Evolutionary conservation across 2,888 invertebrate species (phyloP).

Genomic region (Lycocerus yunnanus): DNA sequence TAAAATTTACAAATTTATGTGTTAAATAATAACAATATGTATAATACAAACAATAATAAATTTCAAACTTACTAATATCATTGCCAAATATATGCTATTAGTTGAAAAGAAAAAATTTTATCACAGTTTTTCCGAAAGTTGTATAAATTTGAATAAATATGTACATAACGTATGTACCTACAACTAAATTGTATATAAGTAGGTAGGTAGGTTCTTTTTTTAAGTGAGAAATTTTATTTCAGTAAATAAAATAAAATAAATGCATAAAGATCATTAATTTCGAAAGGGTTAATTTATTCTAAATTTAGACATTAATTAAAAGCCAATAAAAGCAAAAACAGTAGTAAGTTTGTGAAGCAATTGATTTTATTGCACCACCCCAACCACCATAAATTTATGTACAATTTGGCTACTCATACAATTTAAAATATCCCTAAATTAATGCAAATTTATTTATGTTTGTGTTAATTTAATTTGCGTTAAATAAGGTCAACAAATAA

Average conservation of each 20-base stretch:
- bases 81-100: constrained; percentile 33
- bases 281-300: background rate
- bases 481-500: background rate
- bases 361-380: constrained; percentile 55
- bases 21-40: constrained; percentile 19
- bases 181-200: background rate
- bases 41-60: constrained; percentile 24
- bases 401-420: constrained; percentile 36
- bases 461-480: background rate
- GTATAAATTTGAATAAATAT: background rate
- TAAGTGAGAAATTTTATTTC: background rate
- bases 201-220: background rate
- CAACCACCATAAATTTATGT: constrained; percentile 54
- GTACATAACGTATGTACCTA: background rate
- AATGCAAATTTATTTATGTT: background rate
- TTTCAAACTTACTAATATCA: constrained; percentile 47
- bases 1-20: constrained; percentile 30
- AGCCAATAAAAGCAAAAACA: constrained; percentile 41
- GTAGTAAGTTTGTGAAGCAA: constrained; percentile 48
- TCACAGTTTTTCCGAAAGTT: constrained; percentile 29
- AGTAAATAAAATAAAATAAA: background rate
- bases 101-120: constrained; percentile 24
- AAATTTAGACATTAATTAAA: background rate
- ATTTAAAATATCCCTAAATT: background rate
- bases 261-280: background rate